Conservation (phyloP, 2,888 invertebrate genomes). For the Pterostichus niger region DNA sequence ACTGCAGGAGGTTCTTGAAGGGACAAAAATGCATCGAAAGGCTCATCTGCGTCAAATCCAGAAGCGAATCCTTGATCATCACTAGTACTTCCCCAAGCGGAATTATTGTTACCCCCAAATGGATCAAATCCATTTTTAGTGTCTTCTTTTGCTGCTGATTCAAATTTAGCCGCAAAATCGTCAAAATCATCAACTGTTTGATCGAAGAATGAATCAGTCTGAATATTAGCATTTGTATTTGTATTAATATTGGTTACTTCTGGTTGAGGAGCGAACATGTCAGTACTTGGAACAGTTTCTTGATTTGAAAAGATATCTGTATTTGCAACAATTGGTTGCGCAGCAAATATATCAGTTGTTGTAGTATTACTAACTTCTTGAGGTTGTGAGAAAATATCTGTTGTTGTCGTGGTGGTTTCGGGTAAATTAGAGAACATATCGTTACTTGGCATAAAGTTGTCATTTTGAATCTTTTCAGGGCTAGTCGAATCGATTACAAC, state of each 20-base stretch:
- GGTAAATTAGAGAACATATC: slow-evolving; percentile 68
- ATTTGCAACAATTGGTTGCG: slow-evolving; percentile 5
- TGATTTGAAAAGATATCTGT: slow-evolving; percentile 28
- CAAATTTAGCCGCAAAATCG: slow-evolving; percentile 94
- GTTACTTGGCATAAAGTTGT: slow-evolving; percentile 35
- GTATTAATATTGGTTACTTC: slow-evolving; percentile 36
- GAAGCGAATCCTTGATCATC: slow-evolving; percentile 74
- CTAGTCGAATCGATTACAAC: slow-evolving; percentile 70
- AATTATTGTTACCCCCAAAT: slow-evolving; percentile 75
- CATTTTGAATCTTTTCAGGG: slow-evolving; percentile 38
- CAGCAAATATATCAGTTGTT: slow-evolving; percentile 31
- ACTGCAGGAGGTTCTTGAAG: slow-evolving; percentile 87
- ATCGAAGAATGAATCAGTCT: slow-evolving; percentile 67
- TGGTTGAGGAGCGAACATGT: slow-evolving; percentile 37
- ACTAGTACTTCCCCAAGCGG: slow-evolving; percentile 73
- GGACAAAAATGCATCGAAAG: slow-evolving; percentile 89
- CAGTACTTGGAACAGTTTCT: slow-evolving; percentile 9
- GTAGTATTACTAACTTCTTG: slow-evolving; percentile 55
- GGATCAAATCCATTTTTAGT: slow-evolving; percentile 79
- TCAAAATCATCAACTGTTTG: slow-evolving; percentile 85
- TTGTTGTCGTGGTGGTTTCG: slow-evolving; percentile 49
- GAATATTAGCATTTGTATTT: slow-evolving; percentile 22
- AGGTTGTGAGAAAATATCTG: slow-evolving; percentile 65
- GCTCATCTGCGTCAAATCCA: slow-evolving; percentile 86
- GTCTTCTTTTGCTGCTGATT: slow-evolving; percentile 82